Base-by-base conservation (phyloP, 2,113 vertebrate genomes). In the Mormyrus iriodes region DNA sequence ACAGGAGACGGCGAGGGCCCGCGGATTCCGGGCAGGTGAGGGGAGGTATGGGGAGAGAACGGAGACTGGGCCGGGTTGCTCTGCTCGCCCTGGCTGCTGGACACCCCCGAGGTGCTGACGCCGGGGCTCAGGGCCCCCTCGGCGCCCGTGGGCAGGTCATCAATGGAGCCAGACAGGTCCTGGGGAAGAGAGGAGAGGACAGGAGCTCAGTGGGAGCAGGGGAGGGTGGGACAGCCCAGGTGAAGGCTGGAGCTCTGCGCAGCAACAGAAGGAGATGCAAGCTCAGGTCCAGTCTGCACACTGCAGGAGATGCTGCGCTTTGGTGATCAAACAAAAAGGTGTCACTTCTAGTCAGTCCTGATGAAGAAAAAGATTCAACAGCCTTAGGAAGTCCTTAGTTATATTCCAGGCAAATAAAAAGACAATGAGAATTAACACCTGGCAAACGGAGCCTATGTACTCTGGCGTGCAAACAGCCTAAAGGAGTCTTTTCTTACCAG, bases 21-120 rank as follows among this genome's bases (percentile, higher is more conserved):
- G 79, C 98, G 96, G 91, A 99, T 97, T 91, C 98, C 98, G 76
- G 98, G 96, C 92, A 99, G 95, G 95, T 99, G 98, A 93, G 98
- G 98, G 88, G 98, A 99, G 90, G 98, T 99, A 95, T 99, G 98
- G 51, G 98, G 98, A 89, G 98, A 99, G 95, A 99, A 99, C 89
- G 98, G 98, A 88, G 98, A 99, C 96, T 99, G 98, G 91, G 98
- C 98, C 6, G 98, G 98, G 93, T 99, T 99, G 94, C 98, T 99
- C 96, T 99, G 98, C 93, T 99, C 98, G 84, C 98, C 98, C 95
- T 99, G 98, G 93, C 98, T 99, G 96, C 98, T 99, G 94, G 98
- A 99, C 94, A 99, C 98, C 91, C 98, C 98, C 90, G 98, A 99
- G 90, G 98, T 99, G 97, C 98, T 99, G 93, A 99, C 98, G 88